Evolutionary conservation across 2,797 vertebrate genomes (phyloP).

Genomic region (Hozukius guyotensis): DNA sequence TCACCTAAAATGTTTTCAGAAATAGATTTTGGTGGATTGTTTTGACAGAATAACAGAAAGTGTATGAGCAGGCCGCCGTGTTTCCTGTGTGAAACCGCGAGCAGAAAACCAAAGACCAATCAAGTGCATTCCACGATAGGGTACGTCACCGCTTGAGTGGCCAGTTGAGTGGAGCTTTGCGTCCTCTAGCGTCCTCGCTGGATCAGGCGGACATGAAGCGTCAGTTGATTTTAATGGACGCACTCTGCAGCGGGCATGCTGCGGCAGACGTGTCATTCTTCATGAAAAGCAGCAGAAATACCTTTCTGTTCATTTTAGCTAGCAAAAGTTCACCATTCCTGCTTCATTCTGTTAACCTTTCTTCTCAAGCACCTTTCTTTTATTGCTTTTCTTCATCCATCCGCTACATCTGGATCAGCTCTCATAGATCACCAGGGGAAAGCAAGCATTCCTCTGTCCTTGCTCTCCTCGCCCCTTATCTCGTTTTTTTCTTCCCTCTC

Average conservation of each 20-base stretch:
- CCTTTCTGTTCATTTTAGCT: background rate
- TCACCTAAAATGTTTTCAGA: too few relatives aligned
- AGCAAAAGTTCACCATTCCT: background rate
- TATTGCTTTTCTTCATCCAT: slow-evolving; percentile 10
- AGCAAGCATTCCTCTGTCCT: background rate
- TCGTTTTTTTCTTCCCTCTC: background rate
- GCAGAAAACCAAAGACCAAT: too few relatives aligned
- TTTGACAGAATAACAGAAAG: too few relatives aligned
- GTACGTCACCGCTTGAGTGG: too few relatives aligned
- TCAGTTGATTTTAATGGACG: background rate
- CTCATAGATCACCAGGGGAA: background rate
- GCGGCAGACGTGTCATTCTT: background rate
- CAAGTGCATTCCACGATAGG: too few relatives aligned
- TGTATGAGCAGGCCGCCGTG: too few relatives aligned
- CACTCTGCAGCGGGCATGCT: background rate
- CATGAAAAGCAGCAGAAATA: background rate
- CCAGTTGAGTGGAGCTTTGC: too few relatives aligned
- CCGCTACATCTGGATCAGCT: slow-evolving; percentile 4
- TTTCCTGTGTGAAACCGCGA: too few relatives aligned
- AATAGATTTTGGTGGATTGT: too few relatives aligned
- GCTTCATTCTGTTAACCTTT: background rate
- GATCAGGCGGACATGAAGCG: too few relatives aligned
- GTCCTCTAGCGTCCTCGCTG: too few relatives aligned
- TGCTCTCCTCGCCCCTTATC: background rate
- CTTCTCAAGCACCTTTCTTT: slow-evolving; percentile 3